Base-by-base conservation (phyloP, 2,113 vertebrate species). In the Rhegmatorhina hoffmannsi region DNA sequence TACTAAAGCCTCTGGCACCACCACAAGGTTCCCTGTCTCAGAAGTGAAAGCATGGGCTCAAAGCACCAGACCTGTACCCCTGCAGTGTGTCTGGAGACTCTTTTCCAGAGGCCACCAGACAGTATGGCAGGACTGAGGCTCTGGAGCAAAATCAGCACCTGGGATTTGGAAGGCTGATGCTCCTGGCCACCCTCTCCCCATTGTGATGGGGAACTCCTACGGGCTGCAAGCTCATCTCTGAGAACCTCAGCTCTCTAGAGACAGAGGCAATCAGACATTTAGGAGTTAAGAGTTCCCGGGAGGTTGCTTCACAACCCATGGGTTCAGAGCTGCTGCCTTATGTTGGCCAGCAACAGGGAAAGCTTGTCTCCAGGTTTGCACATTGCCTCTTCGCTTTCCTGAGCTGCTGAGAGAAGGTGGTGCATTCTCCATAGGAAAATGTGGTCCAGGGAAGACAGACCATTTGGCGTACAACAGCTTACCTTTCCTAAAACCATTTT, bases 31-130 rank as follows among this genome's bases (percentile, higher is more conserved):
- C 9, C 28, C 5, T 40, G 7, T 3, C 24, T 66, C 16, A 0
- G 1, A 58, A 43, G 24, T 31, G 28, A 63, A 64, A 56, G n/a
- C 0, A 0, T 59, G 25, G 25, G 26, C 26, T 43, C 0, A 0
- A 6, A 0, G 2, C 4, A 0, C 16, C 2, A 7, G 52, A 9
- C n/a, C 13, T 13, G 52, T 56, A 38, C 7, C 38, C 36, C 46
- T 38, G 29, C 40, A 18, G 23, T 5, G 16, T 11, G 20, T 18
- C 58, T 85, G 53, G 26, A 13, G 6, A 2, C 26, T 23, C 33
- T 77, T 66, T 75, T 24, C 43, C 17, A 16, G 28, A 24, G n/a
- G 16, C 33, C 52, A 43, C 17, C 4, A 1, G 6, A 5, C 26
- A 18, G 3, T 49, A 4, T 6, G 19, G 14, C 40, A 33, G 19